A percentile compares a stretch with the other conserved stretches of the same genome.
phyloP scores from a whole-genome alignment of 2,113 vertebrate genomes.

The Cavia porcellus region DNA sequence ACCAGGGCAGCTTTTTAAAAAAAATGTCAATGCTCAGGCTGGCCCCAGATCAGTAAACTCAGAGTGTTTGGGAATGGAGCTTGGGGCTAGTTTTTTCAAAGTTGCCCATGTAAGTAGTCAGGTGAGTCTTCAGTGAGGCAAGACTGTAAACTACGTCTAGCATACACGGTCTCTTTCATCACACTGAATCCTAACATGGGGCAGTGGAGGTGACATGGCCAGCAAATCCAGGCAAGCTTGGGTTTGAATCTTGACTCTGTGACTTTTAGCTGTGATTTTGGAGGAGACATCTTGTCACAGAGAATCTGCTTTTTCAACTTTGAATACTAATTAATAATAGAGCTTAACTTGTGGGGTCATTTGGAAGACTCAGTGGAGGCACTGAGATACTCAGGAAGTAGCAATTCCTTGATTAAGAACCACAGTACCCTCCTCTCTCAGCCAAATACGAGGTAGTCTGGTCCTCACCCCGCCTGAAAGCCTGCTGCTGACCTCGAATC shows the following conservation, averaged over 20 bases:
- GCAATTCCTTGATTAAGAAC: not conserved
- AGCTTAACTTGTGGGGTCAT: not conserved
- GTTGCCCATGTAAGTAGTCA: not conserved
- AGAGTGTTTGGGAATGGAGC: not conserved
- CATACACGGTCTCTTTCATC: rapidly evolving
- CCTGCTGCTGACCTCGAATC: not conserved
- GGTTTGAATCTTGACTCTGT: not conserved
- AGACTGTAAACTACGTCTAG: not conserved
- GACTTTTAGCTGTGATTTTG: not conserved
- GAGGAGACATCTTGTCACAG: not conserved
- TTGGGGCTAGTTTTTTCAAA: not conserved
- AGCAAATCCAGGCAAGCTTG: not conserved
- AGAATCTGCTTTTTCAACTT: not conserved
- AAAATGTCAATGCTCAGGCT: not conserved
- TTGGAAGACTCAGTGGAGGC: not conserved
- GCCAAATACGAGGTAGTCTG: too few species aligned
- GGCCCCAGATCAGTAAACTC: not conserved
- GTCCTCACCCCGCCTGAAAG: not conserved
- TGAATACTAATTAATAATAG: not conserved
- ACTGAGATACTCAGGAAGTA: not conserved
- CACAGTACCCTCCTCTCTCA: rapidly evolving
- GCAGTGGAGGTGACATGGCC: rapidly evolving
- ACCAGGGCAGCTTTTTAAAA: not conserved
- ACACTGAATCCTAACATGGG: not conserved
- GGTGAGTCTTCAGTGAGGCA: not conserved